These are phyloP conservation scores for Pseudococcus viburni DNA, from an alignment of 2,888 invertebrate genomes.

Conservation along the genomic window DNA sequence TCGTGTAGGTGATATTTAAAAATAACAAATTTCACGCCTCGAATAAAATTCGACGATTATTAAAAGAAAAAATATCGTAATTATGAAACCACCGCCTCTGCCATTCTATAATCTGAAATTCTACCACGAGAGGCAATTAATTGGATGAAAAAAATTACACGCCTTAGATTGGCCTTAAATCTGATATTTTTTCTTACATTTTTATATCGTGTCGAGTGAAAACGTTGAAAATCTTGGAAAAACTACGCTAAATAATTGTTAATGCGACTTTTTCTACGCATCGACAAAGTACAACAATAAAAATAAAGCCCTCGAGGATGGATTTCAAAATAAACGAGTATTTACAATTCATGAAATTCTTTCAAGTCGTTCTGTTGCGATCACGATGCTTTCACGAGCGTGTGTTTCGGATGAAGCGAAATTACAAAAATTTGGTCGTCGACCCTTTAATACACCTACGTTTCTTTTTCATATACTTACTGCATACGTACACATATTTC, in stretches of 20 bases:
- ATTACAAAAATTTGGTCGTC: background rate
- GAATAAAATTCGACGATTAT: slow-evolving; percentile 3
- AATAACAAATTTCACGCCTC: slow-evolving; percentile 12
- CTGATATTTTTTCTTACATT: background rate
- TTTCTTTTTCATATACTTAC: background rate
- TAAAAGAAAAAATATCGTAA: background rate
- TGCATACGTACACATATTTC: background rate
- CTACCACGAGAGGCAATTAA: background rate
- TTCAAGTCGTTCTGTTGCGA: background rate
- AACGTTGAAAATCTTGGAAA: background rate
- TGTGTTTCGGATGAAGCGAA: background rate
- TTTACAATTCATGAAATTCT: slow-evolving; percentile 5
- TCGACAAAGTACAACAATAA: background rate
- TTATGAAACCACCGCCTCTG: background rate
- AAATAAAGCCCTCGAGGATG: slow-evolving; percentile 8
- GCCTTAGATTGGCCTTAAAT: background rate
- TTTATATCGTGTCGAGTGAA: background rate
- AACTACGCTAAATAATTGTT: background rate
- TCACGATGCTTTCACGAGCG: background rate
- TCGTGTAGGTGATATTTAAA: background rate
- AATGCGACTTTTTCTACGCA: background rate
- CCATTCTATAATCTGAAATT: background rate
- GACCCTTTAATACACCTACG: background rate
- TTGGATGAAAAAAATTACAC: slow-evolving; percentile 17
- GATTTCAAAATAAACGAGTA: background rate